Evolutionary conservation across 2,797 vertebrate species (phyloP), one percentile per base, ranked within the genome.

Genomic region (Anabacerthia variegaticeps): DNA sequence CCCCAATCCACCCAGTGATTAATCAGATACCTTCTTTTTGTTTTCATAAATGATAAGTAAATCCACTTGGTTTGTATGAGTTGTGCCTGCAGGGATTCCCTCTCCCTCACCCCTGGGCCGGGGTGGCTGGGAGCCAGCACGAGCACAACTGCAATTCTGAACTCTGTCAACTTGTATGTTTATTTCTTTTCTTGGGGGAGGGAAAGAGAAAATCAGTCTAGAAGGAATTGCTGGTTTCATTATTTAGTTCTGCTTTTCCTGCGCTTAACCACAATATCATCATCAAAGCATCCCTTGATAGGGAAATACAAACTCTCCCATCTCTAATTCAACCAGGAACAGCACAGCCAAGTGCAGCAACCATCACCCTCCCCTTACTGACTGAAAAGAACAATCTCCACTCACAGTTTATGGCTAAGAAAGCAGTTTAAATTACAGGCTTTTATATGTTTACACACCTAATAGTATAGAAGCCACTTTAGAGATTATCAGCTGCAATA

Each of bases 41-140:
- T 95, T 95, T 96, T 92, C 95, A 89, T 46, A 94, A 93, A 97
- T 89, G 94, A 97, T 96, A 93, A 97, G 94, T 36, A 94, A 95
- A 97, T 96, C 93, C 95, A 92, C 89, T 90, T 9, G 7, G 96
- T 94, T 94, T 95, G 68, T 93, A 54, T 63, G 88, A 54, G 61
- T 28, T 89, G 89, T 69, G 97, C 86, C 95, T 84, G 94, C 76
- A 91, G 96, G 95, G 95, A 96, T 56, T 92, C 82, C 81, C 30
- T 48, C 85, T 69, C 69, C 87, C 92, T 87, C 95, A 49, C 27
- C 93, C 91, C 86, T 83, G 72, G 30, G 79, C 92, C 34, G 91
- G 86, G 92, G 66, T 94, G 94, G 90, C 95, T 55, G 77, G 4
- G 7, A 85, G 96, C 94, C 92, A 96, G 77, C 39, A 32, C 21